These are phyloP conservation scores for Spisula subtruncata DNA, from an alignment of 2,888 invertebrate genomes.

Conservation along the genomic window DNA sequence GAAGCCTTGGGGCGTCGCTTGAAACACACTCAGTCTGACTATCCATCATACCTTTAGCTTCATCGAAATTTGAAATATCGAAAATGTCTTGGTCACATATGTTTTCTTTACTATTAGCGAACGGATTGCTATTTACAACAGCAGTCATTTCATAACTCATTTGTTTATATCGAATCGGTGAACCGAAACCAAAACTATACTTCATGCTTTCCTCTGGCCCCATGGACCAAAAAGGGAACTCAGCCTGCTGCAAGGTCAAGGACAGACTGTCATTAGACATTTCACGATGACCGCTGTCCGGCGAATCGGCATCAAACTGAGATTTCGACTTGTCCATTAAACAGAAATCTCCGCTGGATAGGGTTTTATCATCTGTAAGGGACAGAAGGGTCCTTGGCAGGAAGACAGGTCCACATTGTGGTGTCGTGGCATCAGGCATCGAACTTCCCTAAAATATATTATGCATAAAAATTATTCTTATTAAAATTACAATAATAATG, in stretches of 20 bases:
- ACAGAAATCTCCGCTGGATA: conserved; percentile 53
- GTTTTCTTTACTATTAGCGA: conserved; percentile 72
- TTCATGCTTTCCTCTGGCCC: conserved; percentile 68
- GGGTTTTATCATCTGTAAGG: conserved; percentile 50
- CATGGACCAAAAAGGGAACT: conserved; percentile 77
- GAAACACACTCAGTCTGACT: conserved; percentile 75
- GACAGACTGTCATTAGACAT: conserved; percentile 86
- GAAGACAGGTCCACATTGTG: conserved; percentile 83
- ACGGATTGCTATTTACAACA: conserved; percentile 77
- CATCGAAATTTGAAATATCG: conserved; percentile 69
- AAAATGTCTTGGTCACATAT: conserved; percentile 65
- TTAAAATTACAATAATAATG: no score
- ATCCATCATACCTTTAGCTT: conserved; percentile 73
- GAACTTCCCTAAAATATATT: conserved; percentile 78
- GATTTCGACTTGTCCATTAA: conserved; percentile 79
- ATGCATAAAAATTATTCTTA: no score
- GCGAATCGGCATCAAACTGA: conserved; percentile 85
- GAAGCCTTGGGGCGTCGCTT: conserved; percentile 77
- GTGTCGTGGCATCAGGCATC: conserved; percentile 84
- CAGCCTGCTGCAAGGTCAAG: conserved; percentile 72
- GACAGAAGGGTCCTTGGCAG: conserved; percentile 76
- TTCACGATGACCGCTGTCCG: conserved; percentile 87
- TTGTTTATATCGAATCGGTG: conserved; percentile 70
- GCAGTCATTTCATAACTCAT: conserved; percentile 72
- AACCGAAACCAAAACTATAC: conserved; percentile 71